Evolutionary conservation across 2,113 vertebrate genomes (phyloP).

Genomic region (Neolamprologus fasciatus): DNA sequence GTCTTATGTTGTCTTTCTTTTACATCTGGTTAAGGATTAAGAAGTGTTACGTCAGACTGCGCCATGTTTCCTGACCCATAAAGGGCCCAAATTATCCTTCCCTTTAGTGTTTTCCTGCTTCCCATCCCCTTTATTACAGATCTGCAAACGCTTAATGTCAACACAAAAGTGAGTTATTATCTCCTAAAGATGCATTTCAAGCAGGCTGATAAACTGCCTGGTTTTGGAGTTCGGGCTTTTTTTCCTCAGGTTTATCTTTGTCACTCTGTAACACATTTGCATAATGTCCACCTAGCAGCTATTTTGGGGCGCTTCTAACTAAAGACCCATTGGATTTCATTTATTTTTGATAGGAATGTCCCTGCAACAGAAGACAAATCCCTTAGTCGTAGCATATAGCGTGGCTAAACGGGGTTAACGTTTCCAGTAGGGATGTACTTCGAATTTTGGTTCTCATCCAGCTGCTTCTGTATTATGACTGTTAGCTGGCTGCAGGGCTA

Average conservation of each 20-base stretch:
- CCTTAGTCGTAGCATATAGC: background rate
- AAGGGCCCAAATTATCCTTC: background rate
- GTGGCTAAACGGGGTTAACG: background rate
- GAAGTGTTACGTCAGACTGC: background rate
- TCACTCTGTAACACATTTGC: background rate
- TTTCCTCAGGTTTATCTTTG: background rate
- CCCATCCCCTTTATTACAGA: background rate
- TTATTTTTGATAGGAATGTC: background rate
- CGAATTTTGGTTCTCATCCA: background rate
- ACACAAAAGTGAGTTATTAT: background rate
- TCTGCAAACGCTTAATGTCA: background rate
- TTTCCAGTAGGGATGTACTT: background rate
- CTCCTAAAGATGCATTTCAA: background rate
- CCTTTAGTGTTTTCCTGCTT: background rate
- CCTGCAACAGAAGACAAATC: background rate
- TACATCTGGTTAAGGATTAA: background rate
- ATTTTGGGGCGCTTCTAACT: background rate
- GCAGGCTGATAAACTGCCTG: background rate
- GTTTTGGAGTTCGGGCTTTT: background rate
- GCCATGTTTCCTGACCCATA: background rate
- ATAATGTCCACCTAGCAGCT: background rate
- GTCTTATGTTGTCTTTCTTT: background rate
- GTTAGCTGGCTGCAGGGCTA: background rate
- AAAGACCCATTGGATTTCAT: background rate
- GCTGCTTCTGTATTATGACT: background rate